Conservation (phyloP, 1,140 invertebrate species). For the Magallana gigas region DNA sequence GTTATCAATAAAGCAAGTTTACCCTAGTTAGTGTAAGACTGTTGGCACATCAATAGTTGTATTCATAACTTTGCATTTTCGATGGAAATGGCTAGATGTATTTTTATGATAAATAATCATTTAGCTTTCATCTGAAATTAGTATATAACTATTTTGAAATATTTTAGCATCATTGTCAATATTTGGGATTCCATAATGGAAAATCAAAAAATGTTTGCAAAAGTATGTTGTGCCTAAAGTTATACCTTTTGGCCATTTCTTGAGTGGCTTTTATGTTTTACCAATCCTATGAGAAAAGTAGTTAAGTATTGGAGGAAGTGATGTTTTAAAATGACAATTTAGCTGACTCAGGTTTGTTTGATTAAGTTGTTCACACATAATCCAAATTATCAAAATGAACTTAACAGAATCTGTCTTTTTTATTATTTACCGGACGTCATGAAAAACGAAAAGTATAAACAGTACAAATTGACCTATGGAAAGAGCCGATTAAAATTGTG, state of each 20-base stretch:
- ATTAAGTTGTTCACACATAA: too few species aligned
- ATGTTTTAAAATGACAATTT: not conserved
- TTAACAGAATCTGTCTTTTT: too few species aligned
- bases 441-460: too few species aligned
- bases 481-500: too few species aligned
- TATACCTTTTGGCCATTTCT: not conserved
- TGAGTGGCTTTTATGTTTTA: slow-evolving; percentile 2
- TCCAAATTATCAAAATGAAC: too few species aligned
- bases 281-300: not conserved
- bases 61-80: not conserved
- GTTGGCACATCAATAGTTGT: not conserved
- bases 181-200: not conserved
- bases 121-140: not conserved
- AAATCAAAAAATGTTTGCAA: not conserved
- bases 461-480: too few species aligned
- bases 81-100: not conserved
- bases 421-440: too few species aligned
- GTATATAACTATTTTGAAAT: not conserved
- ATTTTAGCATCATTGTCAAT: not conserved
- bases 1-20: too few species aligned
- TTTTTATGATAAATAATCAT: not conserved
- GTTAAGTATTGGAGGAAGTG: not conserved
- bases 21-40: not conserved
- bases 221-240: not conserved
- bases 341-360: not conserved